Percentiles rank a stretch among this genome's conserved stretches.
Evolutionary conservation across 2,797 vertebrate genomes (phyloP).

Genomic region (Chaunax sp.): DNA sequence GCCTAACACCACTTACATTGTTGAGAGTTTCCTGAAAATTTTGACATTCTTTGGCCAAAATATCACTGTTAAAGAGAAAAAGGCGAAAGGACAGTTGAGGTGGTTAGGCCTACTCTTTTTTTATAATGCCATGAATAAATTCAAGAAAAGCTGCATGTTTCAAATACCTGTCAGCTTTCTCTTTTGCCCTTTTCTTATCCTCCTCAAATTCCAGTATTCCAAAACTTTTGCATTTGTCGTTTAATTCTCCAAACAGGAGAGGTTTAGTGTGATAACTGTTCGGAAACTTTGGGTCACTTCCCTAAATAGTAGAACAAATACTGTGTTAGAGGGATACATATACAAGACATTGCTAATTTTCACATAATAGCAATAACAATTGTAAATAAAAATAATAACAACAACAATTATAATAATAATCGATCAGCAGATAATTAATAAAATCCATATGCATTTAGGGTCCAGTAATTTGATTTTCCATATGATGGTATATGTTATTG

Average conservation of each 20-base stretch:
- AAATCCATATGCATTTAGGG: no score
- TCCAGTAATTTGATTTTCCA: no score
- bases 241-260: slow-evolving; percentile 87
- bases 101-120: not conserved
- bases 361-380: not conserved
- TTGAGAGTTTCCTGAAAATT: slow-evolving; percentile 84
- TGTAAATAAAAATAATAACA: not conserved
- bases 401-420: not conserved
- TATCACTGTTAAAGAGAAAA: slow-evolving; percentile 83
- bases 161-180: slow-evolving; percentile 87
- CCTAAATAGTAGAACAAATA: slow-evolving; percentile 64
- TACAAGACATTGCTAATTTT: not conserved
- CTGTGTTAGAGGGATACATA: not conserved
- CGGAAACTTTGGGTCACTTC: slow-evolving; percentile 87
- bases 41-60: slow-evolving; percentile 82
- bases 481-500: no score
- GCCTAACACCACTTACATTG: slow-evolving; percentile 84
- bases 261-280: slow-evolving; percentile 92
- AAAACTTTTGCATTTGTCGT: slow-evolving; percentile 78
- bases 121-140: slow-evolving; percentile 9
- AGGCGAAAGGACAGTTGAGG: not conserved
- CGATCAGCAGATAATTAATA: no score
- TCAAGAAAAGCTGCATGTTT: not conserved
- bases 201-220: slow-evolving; percentile 90
- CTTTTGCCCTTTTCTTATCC: slow-evolving; percentile 89